These are phyloP conservation scores for Nomada ferruginata DNA, from an alignment of 2,888 invertebrate genomes.

Conservation along the genomic window DNA sequence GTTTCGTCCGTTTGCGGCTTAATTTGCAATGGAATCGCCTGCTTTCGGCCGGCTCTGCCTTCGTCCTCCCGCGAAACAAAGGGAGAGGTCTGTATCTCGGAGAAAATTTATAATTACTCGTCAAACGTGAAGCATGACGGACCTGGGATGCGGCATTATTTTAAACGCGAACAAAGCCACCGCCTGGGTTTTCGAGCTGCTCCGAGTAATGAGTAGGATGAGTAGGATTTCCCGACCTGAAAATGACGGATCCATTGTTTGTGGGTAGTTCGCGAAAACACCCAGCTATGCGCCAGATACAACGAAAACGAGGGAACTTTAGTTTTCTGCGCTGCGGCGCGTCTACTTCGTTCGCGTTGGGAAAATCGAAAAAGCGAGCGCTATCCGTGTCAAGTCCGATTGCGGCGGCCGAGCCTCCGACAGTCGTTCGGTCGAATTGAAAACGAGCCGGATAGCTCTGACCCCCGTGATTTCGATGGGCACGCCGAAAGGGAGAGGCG, in stretches of 20 bases:
- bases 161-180: constrained; percentile 53
- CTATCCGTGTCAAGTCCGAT: background rate
- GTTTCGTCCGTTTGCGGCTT: constrained; percentile 1
- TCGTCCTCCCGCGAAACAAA: background rate
- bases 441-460: constrained; percentile 26
- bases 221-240: constrained; percentile 60
- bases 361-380: constrained; percentile 21
- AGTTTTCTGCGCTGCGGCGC: background rate
- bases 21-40: constrained; percentile 24
- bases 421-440: constrained; percentile 29
- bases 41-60: background rate
- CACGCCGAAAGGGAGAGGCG: constrained; percentile 20
- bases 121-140: constrained; percentile 28
- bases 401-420: no score
- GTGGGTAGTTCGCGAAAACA: constrained; percentile 47
- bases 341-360: background rate
- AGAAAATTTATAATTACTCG: constrained; percentile 55
- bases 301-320: constrained; percentile 43
- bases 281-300: constrained; percentile 30
- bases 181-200: constrained; percentile 43
- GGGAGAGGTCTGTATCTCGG: constrained; percentile 12
- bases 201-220: constrained; percentile 60
- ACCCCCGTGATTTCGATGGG: constrained; percentile 49
- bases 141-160: constrained; percentile 38
- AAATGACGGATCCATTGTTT: constrained; percentile 74